phyloP scores from a whole-genome alignment of 2,888 invertebrate genomes.

The Taenaris catops region DNA sequence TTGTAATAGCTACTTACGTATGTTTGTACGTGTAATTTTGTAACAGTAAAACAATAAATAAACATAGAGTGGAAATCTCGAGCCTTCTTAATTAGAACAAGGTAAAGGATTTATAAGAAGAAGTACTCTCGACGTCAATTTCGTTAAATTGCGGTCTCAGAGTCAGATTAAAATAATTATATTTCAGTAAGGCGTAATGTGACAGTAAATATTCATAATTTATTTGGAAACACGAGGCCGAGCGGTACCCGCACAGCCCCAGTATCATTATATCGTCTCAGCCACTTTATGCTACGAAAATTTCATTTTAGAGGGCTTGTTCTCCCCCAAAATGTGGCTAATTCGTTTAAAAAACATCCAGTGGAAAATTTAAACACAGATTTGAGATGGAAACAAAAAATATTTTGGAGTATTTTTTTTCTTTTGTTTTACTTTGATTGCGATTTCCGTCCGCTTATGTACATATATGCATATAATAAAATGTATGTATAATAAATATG shows the following conservation, averaged over 20 bases:
- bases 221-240: conserved; percentile 67
- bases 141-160: conserved; percentile 53
- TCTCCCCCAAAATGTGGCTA: conserved; percentile 49
- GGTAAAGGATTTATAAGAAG: conserved; percentile 28
- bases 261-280: conserved; percentile 50
- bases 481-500: no score
- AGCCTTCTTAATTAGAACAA: no score
- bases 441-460: no score
- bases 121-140: conserved; percentile 58
- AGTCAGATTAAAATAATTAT: conserved; percentile 70
- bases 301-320: conserved; percentile 59
- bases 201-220: conserved; percentile 72
- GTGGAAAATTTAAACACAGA: conserved; percentile 30
- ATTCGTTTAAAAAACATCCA: conserved; percentile 44
- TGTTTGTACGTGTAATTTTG: no score
- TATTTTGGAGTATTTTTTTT: neutral
- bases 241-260: conserved; percentile 40
- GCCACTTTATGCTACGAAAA: conserved; percentile 60
- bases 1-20: no score
- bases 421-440: no score
- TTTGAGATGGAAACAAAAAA: conserved; percentile 6
- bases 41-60: no score
- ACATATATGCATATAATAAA: no score
- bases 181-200: conserved; percentile 62
- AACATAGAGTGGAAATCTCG: no score